These are phyloP conservation scores for Aleadryas rufinucha DNA, from an alignment of 2,113 vertebrate genomes.

Conservation along the genomic window DNA sequence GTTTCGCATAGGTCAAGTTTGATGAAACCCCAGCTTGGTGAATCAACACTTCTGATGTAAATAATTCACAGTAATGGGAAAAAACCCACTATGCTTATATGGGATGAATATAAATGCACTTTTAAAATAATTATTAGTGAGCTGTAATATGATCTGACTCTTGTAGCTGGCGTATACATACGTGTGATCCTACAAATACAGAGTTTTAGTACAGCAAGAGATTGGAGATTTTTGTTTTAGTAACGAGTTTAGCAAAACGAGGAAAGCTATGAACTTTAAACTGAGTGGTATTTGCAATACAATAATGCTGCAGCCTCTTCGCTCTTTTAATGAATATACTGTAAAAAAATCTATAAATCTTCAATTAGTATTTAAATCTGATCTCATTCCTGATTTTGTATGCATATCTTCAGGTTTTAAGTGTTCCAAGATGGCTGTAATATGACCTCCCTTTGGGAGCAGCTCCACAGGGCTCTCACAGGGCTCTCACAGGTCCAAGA, in stretches of 20 bases:
- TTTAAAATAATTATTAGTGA: neutral
- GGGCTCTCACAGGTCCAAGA: neutral
- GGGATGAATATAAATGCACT: neutral
- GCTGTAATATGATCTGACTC: neutral
- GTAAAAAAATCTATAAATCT: neutral
- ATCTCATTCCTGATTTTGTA: neutral
- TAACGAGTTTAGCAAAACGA: neutral
- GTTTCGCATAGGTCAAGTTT: neutral
- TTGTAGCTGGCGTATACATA: neutral
- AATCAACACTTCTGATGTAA: slow-evolving; percentile 27
- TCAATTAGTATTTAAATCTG: neutral
- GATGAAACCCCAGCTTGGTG: neutral
- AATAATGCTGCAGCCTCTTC: neutral
- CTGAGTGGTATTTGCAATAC: neutral
- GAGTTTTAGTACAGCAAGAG: neutral
- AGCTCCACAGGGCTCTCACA: neutral
- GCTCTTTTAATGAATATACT: neutral
- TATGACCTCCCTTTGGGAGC: slow-evolving; percentile 12
- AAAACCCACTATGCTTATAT: neutral
- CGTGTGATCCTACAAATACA: neutral
- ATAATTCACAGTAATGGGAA: neutral
- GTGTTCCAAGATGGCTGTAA: neutral
- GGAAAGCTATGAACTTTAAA: neutral
- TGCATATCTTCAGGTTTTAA: neutral
- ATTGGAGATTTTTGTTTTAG: neutral